A percentile compares a stretch with the other conserved stretches of the same genome.
Evolutionary conservation across 2,888 invertebrate species (phyloP).

Genomic region (Eristalis intricaria): DNA sequence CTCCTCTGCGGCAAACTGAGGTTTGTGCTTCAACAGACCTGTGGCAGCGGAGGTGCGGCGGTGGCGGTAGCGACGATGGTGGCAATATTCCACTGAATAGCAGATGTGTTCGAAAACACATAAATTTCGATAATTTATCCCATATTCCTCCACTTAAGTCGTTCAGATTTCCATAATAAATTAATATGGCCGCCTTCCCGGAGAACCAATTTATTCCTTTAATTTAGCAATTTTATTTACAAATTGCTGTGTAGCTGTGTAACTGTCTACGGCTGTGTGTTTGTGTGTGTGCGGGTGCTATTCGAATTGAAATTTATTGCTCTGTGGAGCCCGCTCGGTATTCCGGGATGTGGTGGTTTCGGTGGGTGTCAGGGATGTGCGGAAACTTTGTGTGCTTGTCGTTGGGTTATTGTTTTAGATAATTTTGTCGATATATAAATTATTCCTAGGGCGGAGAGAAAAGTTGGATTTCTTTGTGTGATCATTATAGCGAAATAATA

Average conservation of each 20-base stretch:
- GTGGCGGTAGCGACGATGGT: not conserved
- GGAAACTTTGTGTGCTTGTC: slow-evolving; percentile 60
- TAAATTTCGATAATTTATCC: slow-evolving; percentile 80
- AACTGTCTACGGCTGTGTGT: not conserved
- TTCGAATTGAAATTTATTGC: slow-evolving; percentile 72
- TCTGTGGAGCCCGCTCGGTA: slow-evolving; percentile 44
- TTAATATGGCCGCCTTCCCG: slow-evolving; percentile 75
- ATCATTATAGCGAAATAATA: slow-evolving; percentile 68
- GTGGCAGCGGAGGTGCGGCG: not conserved
- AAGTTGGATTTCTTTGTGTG: slow-evolving; percentile 69
- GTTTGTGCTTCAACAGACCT: not conserved
- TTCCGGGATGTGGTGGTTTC: slow-evolving; percentile 36
- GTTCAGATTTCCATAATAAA: slow-evolving; percentile 80
- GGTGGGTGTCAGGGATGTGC: slow-evolving; percentile 4
- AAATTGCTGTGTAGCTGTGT: slow-evolving; percentile 75
- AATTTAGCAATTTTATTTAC: slow-evolving; percentile 80
- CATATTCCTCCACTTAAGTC: slow-evolving; percentile 80
- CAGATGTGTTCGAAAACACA: slow-evolving; percentile 76
- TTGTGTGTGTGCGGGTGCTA: slow-evolving; percentile 42
- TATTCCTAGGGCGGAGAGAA: slow-evolving; percentile 57
- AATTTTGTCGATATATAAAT: slow-evolving; percentile 71
- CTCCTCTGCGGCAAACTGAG: not conserved
- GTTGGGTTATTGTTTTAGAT: slow-evolving; percentile 70
- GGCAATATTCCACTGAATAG: slow-evolving; percentile 39
- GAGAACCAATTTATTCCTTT: slow-evolving; percentile 78